Evolutionary conservation across 2,888 invertebrate genomes (phyloP).

Genomic region (Erebia epiphron): DNA sequence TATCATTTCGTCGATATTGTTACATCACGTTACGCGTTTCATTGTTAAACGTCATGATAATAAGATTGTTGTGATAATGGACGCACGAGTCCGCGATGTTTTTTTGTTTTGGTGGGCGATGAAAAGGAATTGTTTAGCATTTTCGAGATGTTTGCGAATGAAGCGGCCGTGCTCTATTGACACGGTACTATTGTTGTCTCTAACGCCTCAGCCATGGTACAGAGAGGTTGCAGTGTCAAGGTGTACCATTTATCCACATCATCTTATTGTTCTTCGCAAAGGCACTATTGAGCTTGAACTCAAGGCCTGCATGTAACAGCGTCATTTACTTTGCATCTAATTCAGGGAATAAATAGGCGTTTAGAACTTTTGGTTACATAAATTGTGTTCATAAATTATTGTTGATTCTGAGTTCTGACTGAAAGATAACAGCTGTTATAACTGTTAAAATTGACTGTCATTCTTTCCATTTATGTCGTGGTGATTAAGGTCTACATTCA

Average conservation of each 20-base stretch:
- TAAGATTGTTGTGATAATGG: conserved; percentile 19
- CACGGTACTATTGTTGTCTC: conserved; percentile 61
- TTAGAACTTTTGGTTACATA: background rate
- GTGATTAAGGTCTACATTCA: conserved; percentile 3
- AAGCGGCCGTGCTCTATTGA: conserved; percentile 67
- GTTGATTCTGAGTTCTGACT: background rate
- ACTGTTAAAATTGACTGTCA: background rate
- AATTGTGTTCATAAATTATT: no score
- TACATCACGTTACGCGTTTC: conserved; percentile 28
- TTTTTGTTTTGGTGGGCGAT: conserved; percentile 52
- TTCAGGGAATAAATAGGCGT: conserved; percentile 30
- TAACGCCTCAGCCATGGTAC: conserved; percentile 34
- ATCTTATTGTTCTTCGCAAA: conserved; percentile 44
- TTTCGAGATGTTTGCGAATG: conserved; percentile 57
- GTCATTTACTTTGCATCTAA: background rate
- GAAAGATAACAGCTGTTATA: background rate
- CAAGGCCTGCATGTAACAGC: background rate
- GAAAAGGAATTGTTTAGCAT: conserved; percentile 55
- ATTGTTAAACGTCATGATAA: conserved; percentile 14
- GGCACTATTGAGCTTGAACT: conserved; percentile 31
- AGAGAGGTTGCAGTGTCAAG: conserved; percentile 73
- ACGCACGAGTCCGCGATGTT: conserved; percentile 38
- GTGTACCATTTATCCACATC: conserved; percentile 48
- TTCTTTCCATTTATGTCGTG: background rate
- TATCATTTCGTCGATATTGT: conserved; percentile 31